Base-by-base conservation (phyloP, 2,797 vertebrate species). In the Hafferia zeledoni region DNA sequence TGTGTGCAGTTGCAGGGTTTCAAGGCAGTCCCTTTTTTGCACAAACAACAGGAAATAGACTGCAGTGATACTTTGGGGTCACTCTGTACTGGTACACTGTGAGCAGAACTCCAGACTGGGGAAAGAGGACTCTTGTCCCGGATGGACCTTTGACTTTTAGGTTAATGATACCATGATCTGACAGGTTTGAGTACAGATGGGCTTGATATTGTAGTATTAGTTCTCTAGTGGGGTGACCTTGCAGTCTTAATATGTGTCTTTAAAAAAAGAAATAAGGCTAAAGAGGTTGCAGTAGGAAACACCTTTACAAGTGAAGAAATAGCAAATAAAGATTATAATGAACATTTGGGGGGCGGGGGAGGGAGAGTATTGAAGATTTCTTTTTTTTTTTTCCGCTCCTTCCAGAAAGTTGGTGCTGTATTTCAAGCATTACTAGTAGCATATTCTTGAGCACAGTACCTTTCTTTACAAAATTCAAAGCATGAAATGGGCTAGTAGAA, bases 311-410 rank as follows among this genome's bases (percentile, higher is more conserved):
- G 11, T n/a, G 24, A 76, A 44, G 13, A 88, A 61, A 61, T 33
- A 22, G 20, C 6, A n/a, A 44, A 72, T 33, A 63, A 82, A 93
- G 59, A 24, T 56, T 5, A 28, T 52, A 33, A 19, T 23, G 27
- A 50, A 47, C 15, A 15, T 59, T 87, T 23, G 8, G 18, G 25
- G 22, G 7, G 13, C 12, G 31, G 17, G 20, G 6, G 3, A 13
- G 5, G 7, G 7, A 43, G 9, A 4, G 3, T 57, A 8, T 4
- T 57, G 24, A 90, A 44, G 24, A 8, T n/a, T 64, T 56, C 4
- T 3, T 16, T 30, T n/a, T 64, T 56, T 4, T 2, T 16, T 30
- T 6, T 5, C 2, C 6, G 0, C 1, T 8, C 0, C 1, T 9
- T 18, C 1, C 4, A 7, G 6, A 57, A 75, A 49, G 12, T 10